Evolutionary conservation across 2,888 invertebrate genomes (phyloP).

Genomic region (Drosophila rubida): DNA sequence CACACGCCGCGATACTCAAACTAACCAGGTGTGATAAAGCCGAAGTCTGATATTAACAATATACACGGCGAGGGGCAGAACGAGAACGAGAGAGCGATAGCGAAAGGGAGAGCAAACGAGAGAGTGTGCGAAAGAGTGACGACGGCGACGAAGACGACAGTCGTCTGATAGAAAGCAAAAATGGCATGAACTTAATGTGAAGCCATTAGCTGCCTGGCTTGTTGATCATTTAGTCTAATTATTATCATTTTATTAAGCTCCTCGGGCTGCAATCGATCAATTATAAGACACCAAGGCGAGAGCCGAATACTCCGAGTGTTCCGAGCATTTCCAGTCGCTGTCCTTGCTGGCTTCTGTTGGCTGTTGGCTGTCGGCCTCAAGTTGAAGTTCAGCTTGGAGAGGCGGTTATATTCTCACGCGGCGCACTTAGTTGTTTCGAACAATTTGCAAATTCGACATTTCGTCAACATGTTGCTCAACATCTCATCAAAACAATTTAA

Average conservation of each 20-base stretch:
- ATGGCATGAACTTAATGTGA: constrained; percentile 4
- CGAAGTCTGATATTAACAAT: not conserved
- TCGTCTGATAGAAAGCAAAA: constrained; percentile 10
- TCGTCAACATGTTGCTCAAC: constrained; percentile 80
- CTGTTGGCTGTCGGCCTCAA: constrained; percentile 1
- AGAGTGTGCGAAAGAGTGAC: not conserved
- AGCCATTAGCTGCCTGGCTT: constrained; percentile 24
- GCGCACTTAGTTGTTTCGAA: constrained; percentile 60
- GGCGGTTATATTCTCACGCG: constrained; percentile 13
- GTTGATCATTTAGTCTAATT: constrained; percentile 76
- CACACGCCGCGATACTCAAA: not conserved
- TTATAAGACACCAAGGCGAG: constrained; percentile 58
- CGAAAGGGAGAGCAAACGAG: not conserved
- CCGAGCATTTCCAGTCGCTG: not conserved
- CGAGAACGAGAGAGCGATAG: not conserved
- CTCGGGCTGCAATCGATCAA: constrained; percentile 81
- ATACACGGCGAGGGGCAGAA: not conserved
- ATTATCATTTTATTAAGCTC: constrained; percentile 77
- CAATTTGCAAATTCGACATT: constrained; percentile 83
- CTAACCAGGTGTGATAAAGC: not conserved
- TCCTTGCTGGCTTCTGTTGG: constrained; percentile 20
- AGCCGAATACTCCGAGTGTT: not conserved
- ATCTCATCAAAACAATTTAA: constrained; percentile 81
- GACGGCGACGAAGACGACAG: too few species aligned
- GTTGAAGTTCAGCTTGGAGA: not conserved